phyloP scores from a whole-genome alignment of 2,113 vertebrate genomes.

The Anarrhichthys ocellatus region DNA sequence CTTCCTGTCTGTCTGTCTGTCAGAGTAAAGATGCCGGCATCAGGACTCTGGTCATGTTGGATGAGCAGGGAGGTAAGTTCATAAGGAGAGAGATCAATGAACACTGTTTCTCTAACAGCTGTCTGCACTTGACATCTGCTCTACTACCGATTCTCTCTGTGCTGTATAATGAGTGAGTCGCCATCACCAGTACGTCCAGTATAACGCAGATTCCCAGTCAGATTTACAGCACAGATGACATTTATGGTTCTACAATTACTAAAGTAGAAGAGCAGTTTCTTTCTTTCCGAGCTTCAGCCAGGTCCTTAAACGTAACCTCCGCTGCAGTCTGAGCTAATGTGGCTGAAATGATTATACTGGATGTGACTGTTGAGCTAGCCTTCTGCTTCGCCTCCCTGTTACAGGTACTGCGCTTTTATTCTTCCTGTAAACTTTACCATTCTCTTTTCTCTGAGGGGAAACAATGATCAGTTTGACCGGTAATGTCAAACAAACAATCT shows the following conservation, averaged over 20 bases:
- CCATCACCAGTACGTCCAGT: slow-evolving; percentile 39
- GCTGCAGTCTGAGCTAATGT: slow-evolving; percentile 2
- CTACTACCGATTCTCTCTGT: slow-evolving; percentile 5
- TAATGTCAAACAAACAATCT: slow-evolving; percentile 54
- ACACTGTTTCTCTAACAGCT: slow-evolving; percentile 8
- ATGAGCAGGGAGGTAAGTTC: slow-evolving; percentile 99
- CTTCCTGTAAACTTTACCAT: background rate
- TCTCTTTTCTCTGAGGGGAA: background rate
- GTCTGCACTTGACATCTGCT: slow-evolving; percentile 37
- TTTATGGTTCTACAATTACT: slow-evolving; percentile 8
- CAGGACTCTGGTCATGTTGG: slow-evolving; percentile 99
- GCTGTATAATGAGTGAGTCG: background rate
- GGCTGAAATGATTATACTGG: slow-evolving; percentile 34
- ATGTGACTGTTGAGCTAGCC: slow-evolving; percentile 43
- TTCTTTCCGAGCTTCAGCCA: background rate
- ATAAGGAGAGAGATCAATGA: slow-evolving; percentile 35
- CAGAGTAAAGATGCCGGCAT: slow-evolving; percentile 99
- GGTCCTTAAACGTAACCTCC: background rate
- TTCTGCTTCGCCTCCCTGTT: slow-evolving; percentile 50
- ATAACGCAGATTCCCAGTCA: slow-evolving; percentile 13
- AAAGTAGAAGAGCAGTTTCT: background rate
- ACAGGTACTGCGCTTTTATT: background rate
- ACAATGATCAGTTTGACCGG: slow-evolving; percentile 57
- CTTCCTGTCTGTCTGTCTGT: slow-evolving; percentile 35
- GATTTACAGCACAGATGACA: slow-evolving; percentile 1